A percentile compares a stretch with the other conserved stretches of the same genome.
phyloP scores from a whole-genome alignment of 2,113 vertebrate genomes.

The Campylorhamphus procurvoides region DNA sequence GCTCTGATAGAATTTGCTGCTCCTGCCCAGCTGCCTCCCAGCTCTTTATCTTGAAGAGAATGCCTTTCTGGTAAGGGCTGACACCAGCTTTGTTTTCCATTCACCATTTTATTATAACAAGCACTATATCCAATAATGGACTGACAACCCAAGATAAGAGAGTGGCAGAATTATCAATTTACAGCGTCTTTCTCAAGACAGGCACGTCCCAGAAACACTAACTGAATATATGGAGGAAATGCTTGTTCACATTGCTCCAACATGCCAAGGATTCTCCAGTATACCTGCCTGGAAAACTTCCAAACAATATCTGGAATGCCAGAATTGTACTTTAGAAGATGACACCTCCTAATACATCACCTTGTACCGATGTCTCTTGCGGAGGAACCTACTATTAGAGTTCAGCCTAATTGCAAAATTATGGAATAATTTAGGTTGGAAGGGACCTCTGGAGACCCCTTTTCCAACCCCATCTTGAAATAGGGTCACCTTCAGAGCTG shows the following conservation, averaged over 20 bases:
- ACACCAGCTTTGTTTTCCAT: neutral
- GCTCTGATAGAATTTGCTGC: neutral
- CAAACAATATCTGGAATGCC: neutral
- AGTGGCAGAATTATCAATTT: neutral
- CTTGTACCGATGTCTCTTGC: neutral
- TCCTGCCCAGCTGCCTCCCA: neutral
- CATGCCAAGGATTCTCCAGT: neutral
- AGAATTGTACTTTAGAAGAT: neutral
- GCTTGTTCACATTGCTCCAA: neutral
- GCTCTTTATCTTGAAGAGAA: slow-evolving; percentile 21
- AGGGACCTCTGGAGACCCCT: neutral
- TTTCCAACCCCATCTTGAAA: neutral
- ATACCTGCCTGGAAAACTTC: neutral
- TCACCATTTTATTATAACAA: neutral
- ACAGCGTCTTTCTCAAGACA: neutral
- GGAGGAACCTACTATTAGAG: neutral
- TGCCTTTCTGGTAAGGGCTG: neutral
- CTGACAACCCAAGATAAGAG: neutral
- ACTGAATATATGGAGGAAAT: neutral
- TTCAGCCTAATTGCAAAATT: slow-evolving; percentile 4
- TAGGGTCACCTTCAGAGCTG: neutral
- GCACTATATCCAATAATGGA: neutral
- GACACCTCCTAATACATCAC: neutral
- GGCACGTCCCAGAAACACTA: neutral
- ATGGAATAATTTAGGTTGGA: neutral